Conservation (phyloP, 2,113 vertebrate species). For the Calonectris borealis region DNA sequence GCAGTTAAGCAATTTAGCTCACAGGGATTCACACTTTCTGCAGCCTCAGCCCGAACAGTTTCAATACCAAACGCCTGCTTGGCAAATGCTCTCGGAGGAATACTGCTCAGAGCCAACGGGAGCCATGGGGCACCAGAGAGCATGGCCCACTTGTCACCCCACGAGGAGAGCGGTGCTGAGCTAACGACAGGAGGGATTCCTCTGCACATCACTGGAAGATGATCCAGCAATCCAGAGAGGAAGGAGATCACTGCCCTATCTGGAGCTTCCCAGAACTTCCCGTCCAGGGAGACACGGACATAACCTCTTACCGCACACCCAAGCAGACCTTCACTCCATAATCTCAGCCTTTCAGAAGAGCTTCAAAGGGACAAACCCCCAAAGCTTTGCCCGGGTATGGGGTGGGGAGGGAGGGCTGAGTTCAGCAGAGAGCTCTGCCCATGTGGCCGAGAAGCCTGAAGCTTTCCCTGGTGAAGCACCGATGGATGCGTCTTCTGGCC, state of each 20-base stretch:
- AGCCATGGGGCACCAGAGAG: rapidly evolving
- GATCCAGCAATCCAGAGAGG: neutral
- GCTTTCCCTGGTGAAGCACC: neutral
- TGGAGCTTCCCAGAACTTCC: neutral
- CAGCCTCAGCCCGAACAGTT: neutral
- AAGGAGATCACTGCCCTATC: neutral
- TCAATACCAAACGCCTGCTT: neutral
- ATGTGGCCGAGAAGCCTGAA: rapidly evolving
- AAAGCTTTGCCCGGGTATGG: rapidly evolving
- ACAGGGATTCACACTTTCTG: neutral
- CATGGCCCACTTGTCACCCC: neutral
- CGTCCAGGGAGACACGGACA: rapidly evolving
- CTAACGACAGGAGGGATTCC: neutral
- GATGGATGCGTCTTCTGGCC: neutral
- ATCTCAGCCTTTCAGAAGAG: neutral
- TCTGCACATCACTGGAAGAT: neutral
- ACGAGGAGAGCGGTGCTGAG: rapidly evolving
- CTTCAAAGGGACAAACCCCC: neutral
- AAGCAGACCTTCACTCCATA: neutral
- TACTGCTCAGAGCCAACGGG: neutral
- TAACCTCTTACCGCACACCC: neutral
- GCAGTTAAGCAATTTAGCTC: neutral
- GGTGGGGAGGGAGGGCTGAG: neutral
- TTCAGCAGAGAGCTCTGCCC: neutral
- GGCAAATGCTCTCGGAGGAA: neutral